Percentiles rank a stretch among this genome's conserved stretches.
phyloP scores from a whole-genome alignment of 2,888 invertebrate species.

The Tenthredo distinguenda region DNA sequence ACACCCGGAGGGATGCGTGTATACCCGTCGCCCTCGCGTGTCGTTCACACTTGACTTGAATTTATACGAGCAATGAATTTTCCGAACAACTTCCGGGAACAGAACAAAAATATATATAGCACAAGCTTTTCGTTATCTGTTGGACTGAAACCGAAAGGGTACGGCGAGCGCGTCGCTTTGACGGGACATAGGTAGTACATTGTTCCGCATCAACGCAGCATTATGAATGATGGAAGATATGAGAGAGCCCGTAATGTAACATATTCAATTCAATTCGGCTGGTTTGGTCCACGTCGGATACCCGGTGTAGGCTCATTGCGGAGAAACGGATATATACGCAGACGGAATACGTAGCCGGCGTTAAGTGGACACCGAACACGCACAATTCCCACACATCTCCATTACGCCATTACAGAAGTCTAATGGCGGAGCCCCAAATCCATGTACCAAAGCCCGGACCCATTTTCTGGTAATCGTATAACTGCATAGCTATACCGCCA shows the following conservation, averaged over 20 bases:
- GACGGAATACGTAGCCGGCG: neutral
- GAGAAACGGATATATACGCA: neutral
- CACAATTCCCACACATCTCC: slow-evolving; percentile 30
- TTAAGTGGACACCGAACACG: slow-evolving; percentile 24
- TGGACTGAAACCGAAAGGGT: neutral
- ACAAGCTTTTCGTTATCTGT: neutral
- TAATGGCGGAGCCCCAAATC: slow-evolving; percentile 1
- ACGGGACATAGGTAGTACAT: neutral
- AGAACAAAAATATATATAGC: neutral
- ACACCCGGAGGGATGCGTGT: neutral
- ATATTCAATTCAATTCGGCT: neutral
- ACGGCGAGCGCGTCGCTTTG: neutral
- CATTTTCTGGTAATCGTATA: slow-evolving; percentile 38
- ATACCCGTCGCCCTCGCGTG: neutral
- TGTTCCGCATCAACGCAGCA: neutral
- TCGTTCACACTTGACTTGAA: slow-evolving; percentile 6
- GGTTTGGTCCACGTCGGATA: neutral
- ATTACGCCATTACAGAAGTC: slow-evolving; percentile 22
- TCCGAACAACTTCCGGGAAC: neutral
- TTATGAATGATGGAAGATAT: neutral
- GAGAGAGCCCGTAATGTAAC: neutral
- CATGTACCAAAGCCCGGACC: slow-evolving; percentile 20
- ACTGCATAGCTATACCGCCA: slow-evolving; percentile 11
- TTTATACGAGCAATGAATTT: neutral
- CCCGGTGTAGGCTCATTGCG: neutral